Conservation (phyloP, 64 coral and sea anemone species). For the Pocillopora verrucosa region DNA sequence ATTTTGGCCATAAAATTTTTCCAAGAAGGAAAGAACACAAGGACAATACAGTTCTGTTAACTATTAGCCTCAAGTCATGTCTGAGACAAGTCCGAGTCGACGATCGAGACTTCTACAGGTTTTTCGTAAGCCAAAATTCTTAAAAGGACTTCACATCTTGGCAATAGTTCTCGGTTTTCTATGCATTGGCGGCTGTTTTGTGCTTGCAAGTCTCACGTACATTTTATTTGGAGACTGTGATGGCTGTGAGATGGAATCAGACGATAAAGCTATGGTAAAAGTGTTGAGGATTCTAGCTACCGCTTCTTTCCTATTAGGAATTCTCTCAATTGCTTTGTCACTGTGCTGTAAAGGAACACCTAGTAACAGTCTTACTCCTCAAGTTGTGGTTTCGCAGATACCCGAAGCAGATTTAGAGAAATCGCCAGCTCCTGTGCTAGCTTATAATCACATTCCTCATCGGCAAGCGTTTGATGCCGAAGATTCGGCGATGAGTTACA, state of each 20-base stretch:
- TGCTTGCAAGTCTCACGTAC: slow-evolving; percentile 49
- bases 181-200: slow-evolving; percentile 56
- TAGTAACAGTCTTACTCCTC: slow-evolving; percentile 19
- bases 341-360: slow-evolving; percentile 31
- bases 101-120: neutral
- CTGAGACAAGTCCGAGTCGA: neutral
- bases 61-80: neutral
- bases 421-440: slow-evolving; percentile 22
- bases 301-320: slow-evolving; percentile 52
- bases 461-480: slow-evolving; percentile 11
- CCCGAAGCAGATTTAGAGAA: slow-evolving; percentile 24
- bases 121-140: neutral
- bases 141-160: slow-evolving; percentile 7
- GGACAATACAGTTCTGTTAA: neutral
- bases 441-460: slow-evolving; percentile 4
- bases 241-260: neutral
- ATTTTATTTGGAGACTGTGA: slow-evolving; percentile 62
- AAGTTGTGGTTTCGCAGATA: neutral
- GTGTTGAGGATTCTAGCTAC: slow-evolving; percentile 51
- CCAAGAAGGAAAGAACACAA: neutral
- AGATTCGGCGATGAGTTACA: neutral
- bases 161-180: slow-evolving; percentile 48
- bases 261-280: slow-evolving; percentile 24
- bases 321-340: slow-evolving; percentile 59
- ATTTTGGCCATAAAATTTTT: neutral